Conservation (phyloP, 2,113 vertebrate genomes). For the Corythoichthys haematopterus region DNA sequence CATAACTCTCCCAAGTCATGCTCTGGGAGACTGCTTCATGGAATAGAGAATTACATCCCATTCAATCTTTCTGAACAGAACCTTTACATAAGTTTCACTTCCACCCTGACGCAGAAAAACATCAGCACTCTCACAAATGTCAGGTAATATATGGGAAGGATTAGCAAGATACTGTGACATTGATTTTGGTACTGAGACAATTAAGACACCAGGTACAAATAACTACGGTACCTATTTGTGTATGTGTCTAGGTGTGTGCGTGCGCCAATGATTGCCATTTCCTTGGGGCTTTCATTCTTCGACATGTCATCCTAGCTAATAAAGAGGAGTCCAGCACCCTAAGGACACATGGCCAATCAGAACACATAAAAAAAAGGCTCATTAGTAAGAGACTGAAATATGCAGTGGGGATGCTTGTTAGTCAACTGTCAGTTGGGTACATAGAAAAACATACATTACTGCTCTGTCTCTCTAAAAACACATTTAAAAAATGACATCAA, state of each 20-base stretch:
- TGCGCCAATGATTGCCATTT: slow-evolving; percentile 12
- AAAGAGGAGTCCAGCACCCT: slow-evolving; percentile 16
- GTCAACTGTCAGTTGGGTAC: slow-evolving; percentile 34
- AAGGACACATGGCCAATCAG: slow-evolving; percentile 37
- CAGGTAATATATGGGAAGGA: not conserved
- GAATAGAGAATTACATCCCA: slow-evolving; percentile 25
- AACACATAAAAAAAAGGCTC: slow-evolving; percentile 31
- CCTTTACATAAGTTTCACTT: slow-evolving; percentile 24
- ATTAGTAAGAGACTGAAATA: slow-evolving; percentile 43
- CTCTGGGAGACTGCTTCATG: slow-evolving; percentile 10
- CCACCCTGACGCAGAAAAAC: not conserved
- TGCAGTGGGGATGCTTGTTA: slow-evolving; percentile 31
- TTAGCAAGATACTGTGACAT: not conserved
- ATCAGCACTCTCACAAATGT: not conserved
- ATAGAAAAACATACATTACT: slow-evolving; percentile 17
- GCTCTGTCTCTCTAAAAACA: slow-evolving; percentile 2
- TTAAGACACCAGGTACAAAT: not conserved
- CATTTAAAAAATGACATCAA: slow-evolving; percentile 16
- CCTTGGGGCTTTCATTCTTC: slow-evolving; percentile 19
- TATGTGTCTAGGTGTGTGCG: not conserved
- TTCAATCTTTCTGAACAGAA: slow-evolving; percentile 27
- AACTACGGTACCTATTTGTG: not conserved
- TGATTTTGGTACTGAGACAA: not conserved
- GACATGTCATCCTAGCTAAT: slow-evolving; percentile 23
- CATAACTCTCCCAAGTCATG: slow-evolving; percentile 28